Conservation (phyloP, 2,797 vertebrate species). For the Pyrocephalus nanus region DNA sequence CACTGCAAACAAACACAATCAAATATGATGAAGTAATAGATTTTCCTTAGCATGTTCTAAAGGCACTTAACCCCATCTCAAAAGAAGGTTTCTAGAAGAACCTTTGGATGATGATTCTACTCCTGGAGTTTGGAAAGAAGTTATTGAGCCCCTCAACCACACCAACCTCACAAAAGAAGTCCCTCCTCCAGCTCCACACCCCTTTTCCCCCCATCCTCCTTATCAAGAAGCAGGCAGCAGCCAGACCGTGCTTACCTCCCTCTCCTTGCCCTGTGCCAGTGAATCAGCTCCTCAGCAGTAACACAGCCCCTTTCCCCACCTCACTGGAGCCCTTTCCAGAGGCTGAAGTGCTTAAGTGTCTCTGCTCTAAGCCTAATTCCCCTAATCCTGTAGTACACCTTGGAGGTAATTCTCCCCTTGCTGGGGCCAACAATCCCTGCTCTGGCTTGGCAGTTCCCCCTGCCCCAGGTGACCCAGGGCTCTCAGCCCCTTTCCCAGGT, state of each 20-base stretch:
- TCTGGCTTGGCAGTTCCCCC: not conserved
- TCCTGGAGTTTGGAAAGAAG: not conserved
- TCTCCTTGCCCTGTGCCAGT: conserved; percentile 35
- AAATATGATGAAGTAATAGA: not conserved
- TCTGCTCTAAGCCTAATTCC: conserved; percentile 78
- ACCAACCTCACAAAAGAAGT: not conserved
- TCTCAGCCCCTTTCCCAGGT: not conserved
- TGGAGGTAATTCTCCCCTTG: conserved; percentile 74
- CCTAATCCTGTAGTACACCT: conserved; percentile 81
- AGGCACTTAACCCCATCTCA: not conserved
- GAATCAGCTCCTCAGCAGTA: conserved; percentile 73
- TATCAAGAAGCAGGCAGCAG: not conserved
- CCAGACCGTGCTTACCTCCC: conserved; percentile 56
- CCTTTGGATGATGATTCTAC: not conserved
- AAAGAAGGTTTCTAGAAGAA: not conserved
- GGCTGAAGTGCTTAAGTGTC: conserved; percentile 74
- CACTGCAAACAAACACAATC: not conserved
- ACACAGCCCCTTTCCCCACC: conserved; percentile 70
- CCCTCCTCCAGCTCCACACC: not conserved
- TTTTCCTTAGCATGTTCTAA: not conserved
- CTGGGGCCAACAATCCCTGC: not conserved
- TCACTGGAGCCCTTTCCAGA: conserved; percentile 75
- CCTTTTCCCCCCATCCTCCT: not conserved
- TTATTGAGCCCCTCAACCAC: not conserved
- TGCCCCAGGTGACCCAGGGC: not conserved